Evolutionary conservation across 1,140 invertebrate species (phyloP).

Genomic region (Psix sp.): DNA sequence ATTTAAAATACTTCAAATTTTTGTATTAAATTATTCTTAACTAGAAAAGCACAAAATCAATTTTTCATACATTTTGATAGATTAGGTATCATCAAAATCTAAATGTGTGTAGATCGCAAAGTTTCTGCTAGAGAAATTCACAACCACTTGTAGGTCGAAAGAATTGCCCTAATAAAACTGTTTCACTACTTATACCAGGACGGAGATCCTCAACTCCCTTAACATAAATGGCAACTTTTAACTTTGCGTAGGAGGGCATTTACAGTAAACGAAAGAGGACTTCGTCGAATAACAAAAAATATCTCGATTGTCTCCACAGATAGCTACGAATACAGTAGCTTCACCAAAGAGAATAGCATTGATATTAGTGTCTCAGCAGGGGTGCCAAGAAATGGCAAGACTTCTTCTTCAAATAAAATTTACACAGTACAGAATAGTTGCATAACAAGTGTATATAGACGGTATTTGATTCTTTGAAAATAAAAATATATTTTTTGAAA

Average conservation of each 20-base stretch:
- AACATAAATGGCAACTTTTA: conserved; percentile 56
- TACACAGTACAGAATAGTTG: conserved; percentile 11
- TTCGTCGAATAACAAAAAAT: conserved; percentile 59
- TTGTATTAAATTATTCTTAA: no score
- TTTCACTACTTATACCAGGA: conserved; percentile 63
- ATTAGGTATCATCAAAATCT: conserved; percentile 27
- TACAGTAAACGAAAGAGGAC: conserved; percentile 53
- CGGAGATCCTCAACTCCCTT: conserved; percentile 32
- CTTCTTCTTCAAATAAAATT: conserved; percentile 41
- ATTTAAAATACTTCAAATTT: no score
- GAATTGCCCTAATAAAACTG: conserved; percentile 76
- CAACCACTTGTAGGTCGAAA: conserved; percentile 69
- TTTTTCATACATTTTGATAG: background rate
- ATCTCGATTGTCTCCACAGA: conserved; percentile 65
- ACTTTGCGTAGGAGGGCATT: conserved; percentile 63
- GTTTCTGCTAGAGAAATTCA: conserved; percentile 59
- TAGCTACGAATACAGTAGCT: conserved; percentile 71
- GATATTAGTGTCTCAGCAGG: conserved; percentile 73
- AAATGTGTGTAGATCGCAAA: conserved; percentile 32
- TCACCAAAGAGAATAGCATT: conserved; percentile 63
- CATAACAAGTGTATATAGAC: conserved; percentile 25
- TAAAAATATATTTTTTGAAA: no score
- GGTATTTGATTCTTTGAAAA: no score
- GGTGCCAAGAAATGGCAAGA: conserved; percentile 67
- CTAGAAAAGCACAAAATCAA: no score